Percentiles rank a stretch among this genome's conserved stretches.
Evolutionary conservation across 2,113 vertebrate genomes (phyloP).

Genomic region (Oncorhynchus nerka): DNA sequence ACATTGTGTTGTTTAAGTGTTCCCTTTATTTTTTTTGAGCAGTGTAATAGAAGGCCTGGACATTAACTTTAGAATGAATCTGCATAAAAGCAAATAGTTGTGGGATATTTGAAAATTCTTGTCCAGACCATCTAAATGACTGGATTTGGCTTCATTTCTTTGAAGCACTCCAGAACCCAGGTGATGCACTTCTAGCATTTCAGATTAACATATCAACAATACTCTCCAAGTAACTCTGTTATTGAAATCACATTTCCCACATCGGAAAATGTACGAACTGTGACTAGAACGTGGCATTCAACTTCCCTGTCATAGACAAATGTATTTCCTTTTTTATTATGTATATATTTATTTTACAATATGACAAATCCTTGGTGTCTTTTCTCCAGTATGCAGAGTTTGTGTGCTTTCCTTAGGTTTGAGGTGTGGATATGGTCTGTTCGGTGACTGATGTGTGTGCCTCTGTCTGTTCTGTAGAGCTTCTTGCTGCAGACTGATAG

Average conservation of each 20-base stretch:
- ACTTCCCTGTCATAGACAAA: background rate
- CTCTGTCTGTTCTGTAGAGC: background rate
- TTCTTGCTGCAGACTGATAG: too few relatives aligned
- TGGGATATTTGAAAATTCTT: too few relatives aligned
- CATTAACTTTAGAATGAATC: too few relatives aligned
- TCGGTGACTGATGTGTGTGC: background rate
- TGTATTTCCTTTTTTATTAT: background rate
- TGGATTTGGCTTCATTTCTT: too few relatives aligned
- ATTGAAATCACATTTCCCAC: background rate
- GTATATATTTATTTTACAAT: background rate
- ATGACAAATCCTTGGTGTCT: background rate
- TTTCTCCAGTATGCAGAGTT: too few relatives aligned
- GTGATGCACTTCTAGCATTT: background rate
- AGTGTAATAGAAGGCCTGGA: too few relatives aligned
- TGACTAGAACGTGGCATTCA: background rate
- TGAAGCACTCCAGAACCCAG: background rate
- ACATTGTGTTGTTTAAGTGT: too few relatives aligned
- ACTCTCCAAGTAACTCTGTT: background rate
- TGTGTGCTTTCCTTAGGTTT: background rate
- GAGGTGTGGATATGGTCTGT: background rate
- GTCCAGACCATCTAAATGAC: too few relatives aligned
- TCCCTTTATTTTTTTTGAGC: too few relatives aligned
- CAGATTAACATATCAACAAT: constrained; percentile 58
- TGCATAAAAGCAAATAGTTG: too few relatives aligned
- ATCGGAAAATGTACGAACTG: background rate